Evolutionary conservation across 2,888 invertebrate genomes (phyloP), one percentile per base, ranked within the genome.

Genomic region (Euplexia lucipara): DNA sequence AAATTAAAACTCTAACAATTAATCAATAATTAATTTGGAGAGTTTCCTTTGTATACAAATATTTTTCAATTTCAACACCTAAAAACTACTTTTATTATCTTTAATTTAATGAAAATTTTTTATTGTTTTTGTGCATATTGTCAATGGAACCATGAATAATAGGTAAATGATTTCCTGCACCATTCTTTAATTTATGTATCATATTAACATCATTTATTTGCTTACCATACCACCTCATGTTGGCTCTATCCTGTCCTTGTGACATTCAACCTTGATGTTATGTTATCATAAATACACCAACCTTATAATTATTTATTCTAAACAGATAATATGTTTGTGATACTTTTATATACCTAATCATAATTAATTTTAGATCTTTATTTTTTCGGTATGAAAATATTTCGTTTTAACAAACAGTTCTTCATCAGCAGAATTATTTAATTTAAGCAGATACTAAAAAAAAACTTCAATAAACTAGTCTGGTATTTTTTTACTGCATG

Each of bases 261-360:
- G 10, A 4, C 12, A 7, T 57, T 12, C 8, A 41, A 18, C 39
- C 58, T 58, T 61, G 20, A 42, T 56, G 2, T 22, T 30, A 16
- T 32, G 22, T 47, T 56, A 48, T n/a, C 3, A 57, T 32, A 44
- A 53, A 14, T 18, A 42, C 10, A 30, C 6, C 9, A 7, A 42
- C n/a, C 42, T 42, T 3, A 18, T 14, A 18, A 16, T 5, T 26
- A n/a, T n/a, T n/a, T n/a, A n/a, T n/a, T n/a, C n/a, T n/a, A n/a
- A n/a, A n/a, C n/a, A n/a, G n/a, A n/a, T n/a, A n/a, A n/a, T n/a
- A n/a, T n/a, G n/a, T n/a, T n/a, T n/a, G n/a, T n/a, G n/a, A n/a
- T n/a, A n/a, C n/a, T n/a, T n/a, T n/a, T n/a, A n/a, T n/a, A n/a
- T n/a, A n/a, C n/a, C n/a, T n/a, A n/a, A n/a, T n/a, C n/a, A n/a